These are phyloP conservation scores for Herminia tarsipennalis DNA, from an alignment of 2,888 invertebrate species.

Conservation along the genomic window DNA sequence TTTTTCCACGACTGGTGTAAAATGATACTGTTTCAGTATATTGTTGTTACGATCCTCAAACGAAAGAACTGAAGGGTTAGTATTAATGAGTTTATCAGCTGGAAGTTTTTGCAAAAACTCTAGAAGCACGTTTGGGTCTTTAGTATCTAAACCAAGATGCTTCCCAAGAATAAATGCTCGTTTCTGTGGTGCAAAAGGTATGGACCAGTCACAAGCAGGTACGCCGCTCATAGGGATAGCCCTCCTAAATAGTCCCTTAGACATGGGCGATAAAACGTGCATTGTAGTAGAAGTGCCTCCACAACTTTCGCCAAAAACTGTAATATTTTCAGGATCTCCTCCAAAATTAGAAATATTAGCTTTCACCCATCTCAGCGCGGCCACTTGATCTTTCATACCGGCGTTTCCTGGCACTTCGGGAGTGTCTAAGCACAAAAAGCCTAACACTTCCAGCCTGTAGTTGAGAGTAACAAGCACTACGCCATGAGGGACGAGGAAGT, in stretches of 20 bases:
- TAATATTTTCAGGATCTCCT: slow-evolving; percentile 57
- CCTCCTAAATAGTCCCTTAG: slow-evolving; percentile 53
- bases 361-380: slow-evolving; percentile 55
- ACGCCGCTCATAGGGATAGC: slow-evolving; percentile 58
- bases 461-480: slow-evolving; percentile 62
- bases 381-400: slow-evolving; percentile 59
- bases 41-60: slow-evolving; percentile 49
- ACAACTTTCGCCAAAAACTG: slow-evolving; percentile 61
- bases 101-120: slow-evolving; percentile 58
- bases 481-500: slow-evolving; percentile 54
- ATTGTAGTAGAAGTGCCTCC: slow-evolving; percentile 49
- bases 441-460: slow-evolving; percentile 56
- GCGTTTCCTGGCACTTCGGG: slow-evolving; percentile 62
- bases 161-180: slow-evolving; percentile 58
- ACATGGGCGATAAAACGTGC: slow-evolving; percentile 58
- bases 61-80: slow-evolving; percentile 45
- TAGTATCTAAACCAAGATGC: slow-evolving; percentile 53
- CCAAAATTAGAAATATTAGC: slow-evolving; percentile 55
- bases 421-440: slow-evolving; percentile 54
- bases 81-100: slow-evolving; percentile 46
- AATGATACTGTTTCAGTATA: slow-evolving; percentile 51
- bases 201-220: slow-evolving; percentile 55
- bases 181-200: slow-evolving; percentile 44
- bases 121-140: slow-evolving; percentile 52
- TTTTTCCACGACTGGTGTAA: slow-evolving; percentile 64